Percentiles rank a stretch among this genome's conserved stretches.
Conservation (phyloP, 2,113 vertebrate species). For the Bagarius yarrelli region DNA sequence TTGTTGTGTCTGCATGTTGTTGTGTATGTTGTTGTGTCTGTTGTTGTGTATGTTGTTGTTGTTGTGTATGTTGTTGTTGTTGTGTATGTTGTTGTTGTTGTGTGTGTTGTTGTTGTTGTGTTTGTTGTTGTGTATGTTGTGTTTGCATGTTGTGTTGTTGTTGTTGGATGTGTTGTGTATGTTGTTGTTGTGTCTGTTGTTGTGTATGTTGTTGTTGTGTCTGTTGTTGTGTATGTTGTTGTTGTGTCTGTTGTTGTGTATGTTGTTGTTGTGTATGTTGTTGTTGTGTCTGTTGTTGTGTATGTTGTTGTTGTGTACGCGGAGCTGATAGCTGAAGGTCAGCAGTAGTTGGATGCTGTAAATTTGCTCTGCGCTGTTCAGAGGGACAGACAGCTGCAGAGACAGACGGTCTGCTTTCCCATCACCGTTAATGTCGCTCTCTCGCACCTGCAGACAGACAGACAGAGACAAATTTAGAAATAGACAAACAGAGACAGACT, state of each 20-base stretch:
- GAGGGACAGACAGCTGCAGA: constrained; percentile 79
- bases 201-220: too few relatives aligned
- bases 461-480: not conserved
- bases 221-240: too few relatives aligned
- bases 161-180: too few relatives aligned
- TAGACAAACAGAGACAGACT: not conserved
- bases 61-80: too few relatives aligned
- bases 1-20: too few relatives aligned
- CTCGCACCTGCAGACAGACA: constrained; percentile 73
- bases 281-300: too few relatives aligned
- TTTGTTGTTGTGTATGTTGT: not conserved
- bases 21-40: too few relatives aligned
- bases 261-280: too few relatives aligned
- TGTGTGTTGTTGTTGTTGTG: not conserved
- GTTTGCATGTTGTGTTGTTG: constrained; percentile 49
- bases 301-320: constrained; percentile 69
- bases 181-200: too few relatives aligned
- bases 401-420: constrained; percentile 81
- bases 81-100: too few relatives aligned
- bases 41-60: too few relatives aligned
- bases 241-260: too few relatives aligned
- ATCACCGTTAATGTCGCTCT: constrained; percentile 88
- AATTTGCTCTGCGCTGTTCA: constrained; percentile 78
- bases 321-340: constrained; percentile 88
- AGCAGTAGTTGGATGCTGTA: constrained; percentile 85